Percentiles rank a stretch among this genome's conserved stretches.
These are phyloP conservation scores for Rhagium mordax DNA, from an alignment of 2,888 invertebrate genomes.

Conservation along the genomic window DNA sequence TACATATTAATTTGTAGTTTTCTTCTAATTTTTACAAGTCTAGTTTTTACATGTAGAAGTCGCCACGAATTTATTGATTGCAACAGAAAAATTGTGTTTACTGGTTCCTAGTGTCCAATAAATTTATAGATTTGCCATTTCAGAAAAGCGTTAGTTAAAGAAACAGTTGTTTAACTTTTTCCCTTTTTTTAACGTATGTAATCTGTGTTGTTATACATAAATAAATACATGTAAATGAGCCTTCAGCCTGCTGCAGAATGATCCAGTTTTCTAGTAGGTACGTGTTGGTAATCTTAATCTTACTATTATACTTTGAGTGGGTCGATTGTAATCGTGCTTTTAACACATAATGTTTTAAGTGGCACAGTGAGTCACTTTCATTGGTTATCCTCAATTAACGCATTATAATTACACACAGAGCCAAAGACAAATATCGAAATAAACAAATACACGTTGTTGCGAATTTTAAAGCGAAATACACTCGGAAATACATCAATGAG, in stretches of 20 bases:
- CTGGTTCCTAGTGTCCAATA: too few species aligned
- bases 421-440: slow-evolving; percentile 4
- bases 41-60: too few species aligned
- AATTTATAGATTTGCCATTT: too few species aligned
- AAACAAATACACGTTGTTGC: slow-evolving; percentile 3
- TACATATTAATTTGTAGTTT: too few species aligned
- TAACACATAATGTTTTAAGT: background rate
- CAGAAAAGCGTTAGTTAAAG: too few species aligned
- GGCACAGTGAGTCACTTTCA: background rate
- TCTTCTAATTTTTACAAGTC: too few species aligned
- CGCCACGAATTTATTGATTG: too few species aligned
- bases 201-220: too few species aligned
- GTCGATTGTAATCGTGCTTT: background rate
- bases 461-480: background rate
- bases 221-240: background rate
- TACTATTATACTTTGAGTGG: background rate
- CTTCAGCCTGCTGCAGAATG: background rate
- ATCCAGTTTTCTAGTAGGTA: background rate
- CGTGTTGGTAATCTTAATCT: background rate
- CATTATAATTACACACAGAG: background rate
- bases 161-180: too few species aligned
- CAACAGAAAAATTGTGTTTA: too few species aligned
- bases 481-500: too few species aligned
- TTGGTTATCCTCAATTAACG: background rate
- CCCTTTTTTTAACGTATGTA: too few species aligned